Conservation (phyloP, 2,113 vertebrate species). For the Phoenicopterus ruber region DNA sequence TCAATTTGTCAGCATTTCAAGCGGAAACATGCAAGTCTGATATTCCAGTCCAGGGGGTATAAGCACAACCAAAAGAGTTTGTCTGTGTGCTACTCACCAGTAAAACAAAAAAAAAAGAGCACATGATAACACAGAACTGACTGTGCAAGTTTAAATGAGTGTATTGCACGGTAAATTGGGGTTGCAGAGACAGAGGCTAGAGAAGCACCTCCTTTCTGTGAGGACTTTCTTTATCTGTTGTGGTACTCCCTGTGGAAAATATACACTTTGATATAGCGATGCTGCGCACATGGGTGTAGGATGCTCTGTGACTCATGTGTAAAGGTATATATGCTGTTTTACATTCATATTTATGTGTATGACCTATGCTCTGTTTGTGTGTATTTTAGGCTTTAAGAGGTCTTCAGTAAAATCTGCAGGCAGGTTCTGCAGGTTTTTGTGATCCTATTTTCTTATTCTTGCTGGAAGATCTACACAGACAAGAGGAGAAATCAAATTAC, state of each 20-base stretch:
- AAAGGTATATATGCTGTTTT: background rate
- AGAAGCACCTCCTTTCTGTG: background rate
- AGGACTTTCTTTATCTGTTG: background rate
- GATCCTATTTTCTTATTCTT: background rate
- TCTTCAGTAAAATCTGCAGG: background rate
- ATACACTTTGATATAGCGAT: background rate
- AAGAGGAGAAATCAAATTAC: background rate
- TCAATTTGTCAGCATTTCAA: constrained; percentile 29
- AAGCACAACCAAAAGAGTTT: background rate
- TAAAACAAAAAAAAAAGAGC: too few species aligned
- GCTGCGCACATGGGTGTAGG: background rate
- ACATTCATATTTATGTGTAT: background rate
- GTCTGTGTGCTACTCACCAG: background rate
- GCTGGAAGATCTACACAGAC: background rate
- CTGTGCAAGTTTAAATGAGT: background rate
- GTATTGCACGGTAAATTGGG: background rate
- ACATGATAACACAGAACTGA: background rate
- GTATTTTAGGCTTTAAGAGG: background rate
- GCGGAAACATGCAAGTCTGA: background rate
- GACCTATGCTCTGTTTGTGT: background rate
- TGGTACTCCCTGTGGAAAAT: background rate
- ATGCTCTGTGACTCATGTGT: background rate
- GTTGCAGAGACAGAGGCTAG: background rate
- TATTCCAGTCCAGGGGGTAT: background rate
- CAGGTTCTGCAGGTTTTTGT: background rate